Percentiles rank a stretch among this genome's conserved stretches.
phyloP scores from a whole-genome alignment of 2,113 vertebrate species.

The Anolis sagrei region DNA sequence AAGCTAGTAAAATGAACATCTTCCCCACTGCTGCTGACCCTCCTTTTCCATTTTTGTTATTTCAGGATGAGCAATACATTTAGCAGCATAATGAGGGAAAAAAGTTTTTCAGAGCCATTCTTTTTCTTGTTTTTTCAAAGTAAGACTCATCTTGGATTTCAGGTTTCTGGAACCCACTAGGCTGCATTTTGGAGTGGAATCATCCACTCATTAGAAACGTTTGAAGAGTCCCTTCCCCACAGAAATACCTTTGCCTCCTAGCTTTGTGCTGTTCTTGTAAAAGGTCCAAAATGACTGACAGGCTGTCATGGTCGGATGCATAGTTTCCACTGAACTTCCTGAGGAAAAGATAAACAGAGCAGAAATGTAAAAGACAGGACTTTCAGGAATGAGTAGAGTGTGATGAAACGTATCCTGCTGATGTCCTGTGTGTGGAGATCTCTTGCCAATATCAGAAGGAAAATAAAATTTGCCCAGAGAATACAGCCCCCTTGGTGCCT shows the following conservation, averaged over 20 bases:
- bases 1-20: neutral
- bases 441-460: conserved; percentile 63
- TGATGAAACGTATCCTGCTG: conserved; percentile 71
- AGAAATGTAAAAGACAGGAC: conserved; percentile 67
- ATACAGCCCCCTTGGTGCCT: conserved; percentile 66
- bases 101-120: neutral
- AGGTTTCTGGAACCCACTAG: neutral
- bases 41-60: neutral
- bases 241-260: conserved; percentile 50
- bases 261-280: conserved; percentile 70
- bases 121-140: neutral
- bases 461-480: conserved; percentile 62
- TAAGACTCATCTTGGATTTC: neutral
- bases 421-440: conserved; percentile 59
- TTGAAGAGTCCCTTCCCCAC: conserved; percentile 28
- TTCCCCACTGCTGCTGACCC: neutral
- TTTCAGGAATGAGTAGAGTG: conserved; percentile 42
- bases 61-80: neutral
- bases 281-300: conserved; percentile 69
- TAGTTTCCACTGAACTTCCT: conserved; percentile 77
- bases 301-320: conserved; percentile 70
- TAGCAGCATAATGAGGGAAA: neutral
- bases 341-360: conserved; percentile 76
- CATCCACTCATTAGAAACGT: neutral
- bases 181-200: neutral